phyloP scores from a whole-genome alignment of 2,888 invertebrate genomes.

The Gerris lacustris region DNA sequence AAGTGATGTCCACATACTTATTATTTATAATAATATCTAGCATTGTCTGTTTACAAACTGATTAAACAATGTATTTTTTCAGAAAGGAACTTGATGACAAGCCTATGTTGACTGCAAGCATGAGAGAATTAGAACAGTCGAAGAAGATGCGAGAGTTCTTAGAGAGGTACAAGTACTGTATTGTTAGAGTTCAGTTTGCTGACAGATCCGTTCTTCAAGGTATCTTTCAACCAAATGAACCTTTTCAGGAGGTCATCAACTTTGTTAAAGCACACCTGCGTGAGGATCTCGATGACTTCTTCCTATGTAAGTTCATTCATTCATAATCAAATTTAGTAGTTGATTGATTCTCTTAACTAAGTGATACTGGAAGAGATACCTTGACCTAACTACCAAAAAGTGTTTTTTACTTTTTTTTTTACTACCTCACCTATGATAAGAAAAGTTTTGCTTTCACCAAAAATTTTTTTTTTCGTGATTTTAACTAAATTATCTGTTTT shows the following conservation, averaged over 20 bases:
- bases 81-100: conserved; percentile 54
- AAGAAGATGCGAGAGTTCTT: conserved; percentile 46
- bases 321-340: too few species aligned
- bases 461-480: too few species aligned
- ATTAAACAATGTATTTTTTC: conserved; percentile 17
- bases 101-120: conserved; percentile 55
- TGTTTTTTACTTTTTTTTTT: too few species aligned
- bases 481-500: too few species aligned
- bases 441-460: too few species aligned
- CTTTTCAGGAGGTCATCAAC: conserved; percentile 53
- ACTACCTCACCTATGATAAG: too few species aligned
- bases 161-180: conserved; percentile 58
- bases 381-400: too few species aligned
- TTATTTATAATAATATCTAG: background rate
- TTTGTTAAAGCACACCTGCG: conserved; percentile 62
- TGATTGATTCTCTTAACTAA: too few species aligned
- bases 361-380: too few species aligned
- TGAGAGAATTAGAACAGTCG: conserved; percentile 48
- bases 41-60: background rate
- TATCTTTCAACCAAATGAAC: conserved; percentile 64
- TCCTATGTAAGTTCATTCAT: conserved; percentile 54
- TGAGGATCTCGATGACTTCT: conserved; percentile 53
- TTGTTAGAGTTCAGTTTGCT: conserved; percentile 77
- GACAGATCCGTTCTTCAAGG: conserved; percentile 76
- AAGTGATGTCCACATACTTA: too few species aligned